Percentiles rank a stretch among this genome's conserved stretches.
Conservation (phyloP, 2,888 invertebrate species). For the Allophyes oxyacanthae region DNA sequence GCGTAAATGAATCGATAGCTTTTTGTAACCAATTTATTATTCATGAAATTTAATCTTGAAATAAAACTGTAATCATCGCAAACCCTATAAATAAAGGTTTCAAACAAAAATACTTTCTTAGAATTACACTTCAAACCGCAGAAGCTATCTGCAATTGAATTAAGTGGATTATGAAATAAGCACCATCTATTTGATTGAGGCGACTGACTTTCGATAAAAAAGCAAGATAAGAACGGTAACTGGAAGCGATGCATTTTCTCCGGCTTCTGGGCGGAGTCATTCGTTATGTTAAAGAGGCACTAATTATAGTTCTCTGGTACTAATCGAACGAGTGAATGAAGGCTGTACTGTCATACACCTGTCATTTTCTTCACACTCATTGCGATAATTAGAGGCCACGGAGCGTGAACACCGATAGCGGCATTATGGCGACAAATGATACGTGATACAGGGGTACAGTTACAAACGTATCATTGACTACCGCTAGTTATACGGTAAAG, state of each 20-base stretch:
- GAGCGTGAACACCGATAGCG: constrained; percentile 30
- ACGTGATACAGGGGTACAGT: constrained; percentile 19
- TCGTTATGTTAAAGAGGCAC: constrained; percentile 35
- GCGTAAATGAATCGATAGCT: too few relatives aligned
- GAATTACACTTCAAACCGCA: constrained; percentile 16
- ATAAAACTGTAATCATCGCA: constrained; percentile 1
- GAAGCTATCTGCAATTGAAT: constrained; percentile 26
- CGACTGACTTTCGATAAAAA: constrained; percentile 37
- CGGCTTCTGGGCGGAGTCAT: constrained; percentile 33
- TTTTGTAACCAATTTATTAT: too few relatives aligned
- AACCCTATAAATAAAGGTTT: constrained; percentile 4
- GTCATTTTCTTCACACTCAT: constrained; percentile 44
- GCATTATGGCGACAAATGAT: constrained; percentile 41
- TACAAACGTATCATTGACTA: constrained; percentile 23
- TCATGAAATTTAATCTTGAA: neutral
- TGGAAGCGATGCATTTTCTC: constrained; percentile 32
- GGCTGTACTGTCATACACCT: constrained; percentile 39
- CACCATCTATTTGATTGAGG: constrained; percentile 26
- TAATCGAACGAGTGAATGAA: constrained; percentile 38
- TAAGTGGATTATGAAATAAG: constrained; percentile 27
- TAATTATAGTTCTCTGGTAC: constrained; percentile 50
- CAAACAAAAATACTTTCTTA: constrained; percentile 9
- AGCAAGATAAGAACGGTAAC: constrained; percentile 32
- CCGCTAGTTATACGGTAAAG: constrained; percentile 18
- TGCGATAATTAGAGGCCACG: constrained; percentile 46